Evolutionary conservation across 2,113 vertebrate species (phyloP).

Genomic region (Dinomys branickii): DNA sequence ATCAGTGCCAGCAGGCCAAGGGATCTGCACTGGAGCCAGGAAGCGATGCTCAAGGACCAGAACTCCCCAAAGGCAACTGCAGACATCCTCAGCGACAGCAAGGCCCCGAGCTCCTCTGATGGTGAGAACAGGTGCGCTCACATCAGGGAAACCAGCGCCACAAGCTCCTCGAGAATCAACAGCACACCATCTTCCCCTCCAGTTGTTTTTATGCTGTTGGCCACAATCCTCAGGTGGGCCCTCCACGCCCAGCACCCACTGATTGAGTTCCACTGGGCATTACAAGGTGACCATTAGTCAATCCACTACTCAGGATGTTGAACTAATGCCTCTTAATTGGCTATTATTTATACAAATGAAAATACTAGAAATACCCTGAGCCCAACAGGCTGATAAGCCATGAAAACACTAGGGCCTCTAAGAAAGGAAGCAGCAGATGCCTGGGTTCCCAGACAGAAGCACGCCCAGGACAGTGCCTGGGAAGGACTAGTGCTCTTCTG

Average conservation of each 20-base stretch:
- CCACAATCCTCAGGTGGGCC: not conserved
- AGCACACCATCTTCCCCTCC: not conserved
- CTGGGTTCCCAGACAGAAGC: not conserved
- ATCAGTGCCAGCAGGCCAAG: not conserved
- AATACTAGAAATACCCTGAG: not conserved
- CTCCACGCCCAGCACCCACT: not conserved
- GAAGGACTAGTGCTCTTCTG: not conserved
- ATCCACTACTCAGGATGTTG: not conserved
- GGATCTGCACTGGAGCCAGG: too few species aligned
- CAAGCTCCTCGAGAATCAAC: not conserved
- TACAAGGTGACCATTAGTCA: not conserved
- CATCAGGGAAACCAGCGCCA: fast-evolving
- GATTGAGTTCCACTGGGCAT: not conserved
- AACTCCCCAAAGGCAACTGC: not conserved
- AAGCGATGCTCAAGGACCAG: not conserved
- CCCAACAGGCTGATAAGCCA: not conserved
- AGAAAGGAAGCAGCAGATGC: not conserved
- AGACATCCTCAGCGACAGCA: not conserved
- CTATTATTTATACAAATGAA: not conserved
- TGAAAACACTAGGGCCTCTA: not conserved
- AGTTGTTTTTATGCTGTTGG: not conserved
- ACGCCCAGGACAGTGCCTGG: not conserved
- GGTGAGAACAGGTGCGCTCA: not conserved
- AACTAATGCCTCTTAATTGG: not conserved
- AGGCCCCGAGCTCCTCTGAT: not conserved